A percentile compares a stretch with the other conserved stretches of the same genome.
These are phyloP conservation scores for Chascanopsetta lugubris DNA, from an alignment of 2,113 vertebrate species.

Conservation along the genomic window DNA sequence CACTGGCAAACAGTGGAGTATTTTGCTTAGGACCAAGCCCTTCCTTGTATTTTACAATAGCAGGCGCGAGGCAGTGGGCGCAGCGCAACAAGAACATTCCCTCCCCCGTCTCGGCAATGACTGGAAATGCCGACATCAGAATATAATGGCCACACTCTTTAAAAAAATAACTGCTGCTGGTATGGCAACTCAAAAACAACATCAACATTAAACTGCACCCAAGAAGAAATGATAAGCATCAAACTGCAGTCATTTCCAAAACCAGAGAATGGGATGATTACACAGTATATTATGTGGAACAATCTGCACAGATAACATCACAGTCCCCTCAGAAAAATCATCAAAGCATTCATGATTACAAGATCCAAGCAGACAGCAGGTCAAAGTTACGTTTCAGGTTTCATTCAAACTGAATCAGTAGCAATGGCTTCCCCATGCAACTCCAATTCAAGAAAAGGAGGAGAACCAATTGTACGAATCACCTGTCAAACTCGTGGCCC, in stretches of 20 bases:
- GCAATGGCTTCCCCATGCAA: no score
- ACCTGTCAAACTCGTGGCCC: no score
- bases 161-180: conserved; percentile 7
- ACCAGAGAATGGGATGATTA: background rate
- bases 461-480: no score
- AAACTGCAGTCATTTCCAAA: background rate
- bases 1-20: conserved; percentile 78
- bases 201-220: background rate
- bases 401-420: background rate
- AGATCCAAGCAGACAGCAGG: conserved; percentile 11
- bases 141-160: conserved; percentile 31
- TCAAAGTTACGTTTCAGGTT: background rate
- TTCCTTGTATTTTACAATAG: conserved; percentile 91
- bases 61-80: conserved; percentile 46
- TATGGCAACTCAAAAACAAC: conserved; percentile 5
- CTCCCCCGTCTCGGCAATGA: conserved; percentile 43
- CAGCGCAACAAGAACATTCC: conserved; percentile 58
- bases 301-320: conserved; percentile 19
- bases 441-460: no score
- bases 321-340: conserved; percentile 11
- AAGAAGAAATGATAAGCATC: conserved; percentile 12
- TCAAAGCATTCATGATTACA: conserved; percentile 26
- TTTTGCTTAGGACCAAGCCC: conserved; percentile 89
- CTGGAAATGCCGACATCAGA: conserved; percentile 59
- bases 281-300: background rate